Evolutionary conservation across 2,888 invertebrate species (phyloP), one percentile per base, ranked within the genome.

Genomic region (Apomyelois bistriatella): DNA sequence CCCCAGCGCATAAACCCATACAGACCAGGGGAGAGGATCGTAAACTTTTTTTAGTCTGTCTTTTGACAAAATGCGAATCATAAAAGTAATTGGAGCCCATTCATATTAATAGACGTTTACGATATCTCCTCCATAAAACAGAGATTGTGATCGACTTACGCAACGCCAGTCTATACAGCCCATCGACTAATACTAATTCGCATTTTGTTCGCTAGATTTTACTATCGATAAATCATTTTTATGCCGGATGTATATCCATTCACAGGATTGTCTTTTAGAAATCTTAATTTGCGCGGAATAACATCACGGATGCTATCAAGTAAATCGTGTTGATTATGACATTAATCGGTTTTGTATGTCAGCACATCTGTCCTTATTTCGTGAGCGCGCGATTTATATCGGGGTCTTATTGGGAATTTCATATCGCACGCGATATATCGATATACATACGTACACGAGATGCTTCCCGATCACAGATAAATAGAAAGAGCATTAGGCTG

Each of bases 31-130:
- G 84, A 76, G 75, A 72, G 67, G 64, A 73, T 89, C 90, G 84
- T 90, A 90, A 90, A 90, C 64, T 85, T 90, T 88, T 79, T 89
- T 87, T 79, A 84, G 82, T 79, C 71, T 79, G 65, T 75, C 83
- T 84, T 80, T 76, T 76, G 71, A 88, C 88, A 89, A 89, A 90
- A 90, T 79, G 87, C 86, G 79, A 83, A 85, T 85, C 87, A 79
- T 91, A 91, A 91, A 91, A 85, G 82, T 91, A 91, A 91, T 91
- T 91, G 90, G 84, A 80, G 79, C 80, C 88, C 85, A 91, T 91
- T 91, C 90, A 89, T 90, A 90, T 90, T 90, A 91, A 90, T 89
- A 89, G 90, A 90, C 90, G 77, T 90, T 91, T 90, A 91, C 85
- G 88, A 89, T 76, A 72, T 75, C 79, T 81, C 74, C 66, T 68